Evolutionary conservation across 2,797 vertebrate genomes (phyloP).

Genomic region (Crocodylus rhombifer): DNA sequence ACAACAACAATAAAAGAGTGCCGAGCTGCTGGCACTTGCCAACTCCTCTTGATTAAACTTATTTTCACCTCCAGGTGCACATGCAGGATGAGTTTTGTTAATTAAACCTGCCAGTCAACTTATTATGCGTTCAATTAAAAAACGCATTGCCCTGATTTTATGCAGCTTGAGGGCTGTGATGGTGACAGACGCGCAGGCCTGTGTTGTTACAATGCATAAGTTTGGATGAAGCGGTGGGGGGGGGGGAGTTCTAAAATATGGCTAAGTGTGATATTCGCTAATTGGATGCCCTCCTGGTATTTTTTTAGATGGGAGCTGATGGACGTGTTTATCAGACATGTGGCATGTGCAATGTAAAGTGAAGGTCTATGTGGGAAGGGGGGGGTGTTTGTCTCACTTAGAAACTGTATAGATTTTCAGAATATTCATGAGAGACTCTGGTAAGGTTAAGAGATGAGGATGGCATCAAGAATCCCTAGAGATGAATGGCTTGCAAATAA

Average conservation of each 20-base stretch:
- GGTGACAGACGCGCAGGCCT: constrained; percentile 53
- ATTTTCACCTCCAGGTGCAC: constrained; percentile 77
- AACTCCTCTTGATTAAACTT: constrained; percentile 74
- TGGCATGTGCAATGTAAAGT: neutral
- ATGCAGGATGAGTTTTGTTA: constrained; percentile 73
- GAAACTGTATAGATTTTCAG: constrained; percentile 24
- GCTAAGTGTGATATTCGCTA: constrained; percentile 42
- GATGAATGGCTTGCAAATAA: constrained; percentile 58
- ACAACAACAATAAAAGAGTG: neutral
- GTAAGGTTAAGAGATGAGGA: constrained; percentile 60
- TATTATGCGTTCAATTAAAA: constrained; percentile 73
- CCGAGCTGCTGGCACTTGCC: constrained; percentile 67
- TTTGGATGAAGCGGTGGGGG: constrained; percentile 33
- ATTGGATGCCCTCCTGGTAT: constrained; percentile 22
- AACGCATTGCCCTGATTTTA: constrained; percentile 52
- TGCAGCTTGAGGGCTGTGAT: constrained; percentile 59
- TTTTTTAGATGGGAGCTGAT: neutral
- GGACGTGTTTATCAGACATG: neutral
- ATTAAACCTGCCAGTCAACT: constrained; percentile 77
- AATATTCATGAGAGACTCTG: constrained; percentile 69
- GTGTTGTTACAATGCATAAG: neutral
- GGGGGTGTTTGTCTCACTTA: neutral
- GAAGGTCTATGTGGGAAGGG: neutral
- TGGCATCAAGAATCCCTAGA: constrained; percentile 63
- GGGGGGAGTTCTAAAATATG: constrained; percentile 32